Conservation (phyloP, 2,113 vertebrate species). For the Pandion haliaetus region DNA sequence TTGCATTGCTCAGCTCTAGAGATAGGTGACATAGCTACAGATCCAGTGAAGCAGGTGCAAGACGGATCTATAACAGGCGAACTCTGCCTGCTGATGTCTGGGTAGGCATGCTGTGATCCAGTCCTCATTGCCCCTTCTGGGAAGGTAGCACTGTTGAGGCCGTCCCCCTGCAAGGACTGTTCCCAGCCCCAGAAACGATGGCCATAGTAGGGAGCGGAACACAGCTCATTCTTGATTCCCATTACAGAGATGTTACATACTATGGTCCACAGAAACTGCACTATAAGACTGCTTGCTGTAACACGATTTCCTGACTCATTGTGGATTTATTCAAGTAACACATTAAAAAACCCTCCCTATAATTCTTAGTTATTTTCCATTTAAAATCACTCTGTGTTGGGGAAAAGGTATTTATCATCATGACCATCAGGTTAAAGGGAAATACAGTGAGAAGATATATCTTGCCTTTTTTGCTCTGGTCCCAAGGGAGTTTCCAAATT, state of each 20-base stretch:
- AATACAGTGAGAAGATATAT: not conserved
- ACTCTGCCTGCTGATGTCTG: not conserved
- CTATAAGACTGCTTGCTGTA: not conserved
- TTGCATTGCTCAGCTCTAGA: not conserved
- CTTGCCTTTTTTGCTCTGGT: not conserved
- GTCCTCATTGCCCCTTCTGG: not conserved
- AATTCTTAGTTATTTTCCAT: not conserved
- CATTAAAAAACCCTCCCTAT: fast-evolving
- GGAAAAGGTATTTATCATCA: not conserved
- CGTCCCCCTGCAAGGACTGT: not conserved
- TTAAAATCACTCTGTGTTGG: not conserved
- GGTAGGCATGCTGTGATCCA: not conserved
- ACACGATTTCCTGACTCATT: not conserved
- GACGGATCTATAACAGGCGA: not conserved
- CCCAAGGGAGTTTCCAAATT: not conserved
- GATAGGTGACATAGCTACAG: fast-evolving
- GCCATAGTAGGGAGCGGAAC: not conserved
- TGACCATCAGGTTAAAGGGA: not conserved
- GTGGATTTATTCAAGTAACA: not conserved
- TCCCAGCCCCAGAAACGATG: not conserved
- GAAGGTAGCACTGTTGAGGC: not conserved
- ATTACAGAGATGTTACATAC: not conserved
- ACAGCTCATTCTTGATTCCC: not conserved
- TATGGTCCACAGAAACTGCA: not conserved
- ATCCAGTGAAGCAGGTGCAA: not conserved